phyloP scores from a whole-genome alignment of 2,113 vertebrate species.

The Dromaius novaehollandiae region DNA sequence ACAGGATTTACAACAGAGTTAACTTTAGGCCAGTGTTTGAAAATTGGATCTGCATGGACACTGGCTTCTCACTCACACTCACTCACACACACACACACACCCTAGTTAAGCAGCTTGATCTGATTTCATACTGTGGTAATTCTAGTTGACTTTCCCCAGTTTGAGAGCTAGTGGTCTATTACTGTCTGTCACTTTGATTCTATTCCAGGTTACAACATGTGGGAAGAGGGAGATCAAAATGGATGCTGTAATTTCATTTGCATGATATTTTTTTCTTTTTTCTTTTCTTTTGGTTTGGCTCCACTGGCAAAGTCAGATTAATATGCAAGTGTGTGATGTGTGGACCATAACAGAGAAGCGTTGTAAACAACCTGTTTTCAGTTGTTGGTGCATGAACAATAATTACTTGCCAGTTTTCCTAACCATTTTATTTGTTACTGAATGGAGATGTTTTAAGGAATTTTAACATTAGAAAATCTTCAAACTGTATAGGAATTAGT shows the following conservation, averaged over 20 bases:
- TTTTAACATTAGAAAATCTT: not conserved
- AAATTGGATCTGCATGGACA: not conserved
- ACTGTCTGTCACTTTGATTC: not conserved
- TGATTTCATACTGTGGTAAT: not conserved
- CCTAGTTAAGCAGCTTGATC: not conserved
- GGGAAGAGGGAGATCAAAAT: not conserved
- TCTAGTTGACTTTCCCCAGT: not conserved
- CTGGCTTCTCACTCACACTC: accelerated
- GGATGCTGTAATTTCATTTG: not conserved
- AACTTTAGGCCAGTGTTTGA: not conserved
- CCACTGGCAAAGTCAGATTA: not conserved
- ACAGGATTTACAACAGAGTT: not conserved
- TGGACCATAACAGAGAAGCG: not conserved
- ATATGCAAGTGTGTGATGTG: not conserved
- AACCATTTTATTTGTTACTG: not conserved
- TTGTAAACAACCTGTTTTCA: not conserved
- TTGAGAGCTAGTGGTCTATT: no score
- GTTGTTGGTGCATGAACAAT: not conserved
- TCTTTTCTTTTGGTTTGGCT: not conserved
- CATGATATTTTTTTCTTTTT: no score
- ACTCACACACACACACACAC: no score
- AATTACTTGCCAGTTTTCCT: not conserved
- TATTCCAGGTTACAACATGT: not conserved
- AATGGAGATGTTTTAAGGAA: not conserved
- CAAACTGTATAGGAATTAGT: not conserved